Evolutionary conservation across 2,888 invertebrate genomes (phyloP), one percentile per base, ranked within the genome.

Genomic region (Melieria picta): DNA sequence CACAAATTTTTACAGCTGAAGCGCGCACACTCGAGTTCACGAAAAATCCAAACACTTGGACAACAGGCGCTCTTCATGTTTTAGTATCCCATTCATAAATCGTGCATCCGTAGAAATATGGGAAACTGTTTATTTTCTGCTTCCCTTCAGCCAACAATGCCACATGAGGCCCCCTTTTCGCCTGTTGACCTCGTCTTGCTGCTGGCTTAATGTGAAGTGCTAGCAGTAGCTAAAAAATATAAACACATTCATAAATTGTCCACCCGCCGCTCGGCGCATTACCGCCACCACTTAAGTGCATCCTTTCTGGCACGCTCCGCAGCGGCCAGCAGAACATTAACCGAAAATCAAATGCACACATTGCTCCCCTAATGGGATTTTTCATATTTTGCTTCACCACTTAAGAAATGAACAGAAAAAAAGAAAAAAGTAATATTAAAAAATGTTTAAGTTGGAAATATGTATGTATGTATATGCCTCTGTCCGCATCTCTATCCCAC

Each of bases 301-400:
- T 60, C 55, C 13, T 13, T 62, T n/a, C 11, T 55, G 4, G 43
- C 16, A 5, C 52, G 47, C 56, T 56, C 57, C 56, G 55, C 60
- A 65, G 65, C 46, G 65, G 55, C 61, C 61, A 48, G 55, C 52
- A 50, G 42, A 55, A 71, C 70, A 60, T 61, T 70, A 63, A 70
- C 61, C 46, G 48, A 52, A 71, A 71, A 61, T 71, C 60, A 61
- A 65, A 65, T 61, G 42, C 10, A 9, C n/a, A 30, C 60, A 50
- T 60, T 67, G 60, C 43, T 48, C 16, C 46, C 48, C 47, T 71
- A 63, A 67, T 67, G 62, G 58, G 13, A 63, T 48, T 47, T 47
- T 56, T 62, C 71, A 66, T 66, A 66, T 67, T 67, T 71, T 63
- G 66, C 67, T 67, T 56, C 58, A 63, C 66, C 58, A 71, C 71